These are phyloP conservation scores for Tachina grossa DNA, from an alignment of 2,888 invertebrate species.

Conservation along the genomic window DNA sequence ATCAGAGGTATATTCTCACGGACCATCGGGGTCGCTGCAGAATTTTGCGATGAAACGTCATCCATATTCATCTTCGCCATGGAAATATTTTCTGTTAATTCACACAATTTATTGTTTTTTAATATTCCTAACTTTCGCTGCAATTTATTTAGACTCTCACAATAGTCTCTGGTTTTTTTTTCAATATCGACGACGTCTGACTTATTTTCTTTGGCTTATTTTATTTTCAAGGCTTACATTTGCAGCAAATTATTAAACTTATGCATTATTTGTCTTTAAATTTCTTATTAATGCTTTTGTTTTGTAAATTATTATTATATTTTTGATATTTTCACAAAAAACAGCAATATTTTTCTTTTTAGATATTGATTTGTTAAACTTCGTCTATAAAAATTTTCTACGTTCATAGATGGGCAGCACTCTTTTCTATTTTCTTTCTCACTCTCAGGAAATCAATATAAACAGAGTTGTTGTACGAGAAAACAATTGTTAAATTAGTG, in stretches of 20 bases:
- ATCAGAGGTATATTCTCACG: constrained; percentile 89
- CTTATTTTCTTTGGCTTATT: constrained; percentile 36
- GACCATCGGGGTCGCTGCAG: constrained; percentile 83
- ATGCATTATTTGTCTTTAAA: background rate
- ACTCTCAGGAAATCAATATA: constrained; percentile 42
- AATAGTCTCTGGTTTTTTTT: constrained; percentile 16
- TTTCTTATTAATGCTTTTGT: background rate
- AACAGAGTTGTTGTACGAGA: constrained; percentile 41
- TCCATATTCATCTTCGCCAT: constrained; percentile 78
- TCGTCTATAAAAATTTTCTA: constrained; percentile 59
- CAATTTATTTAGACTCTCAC: constrained; percentile 5
- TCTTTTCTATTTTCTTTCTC: constrained; percentile 29
- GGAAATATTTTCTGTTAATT: constrained; percentile 61
- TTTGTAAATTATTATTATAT: constrained; percentile 7
- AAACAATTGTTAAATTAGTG: background rate
- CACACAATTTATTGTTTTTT: constrained; percentile 63
- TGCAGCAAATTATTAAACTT: background rate
- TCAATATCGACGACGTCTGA: background rate
- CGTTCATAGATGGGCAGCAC: constrained; percentile 60
- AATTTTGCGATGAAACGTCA: constrained; percentile 82
- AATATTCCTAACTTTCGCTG: background rate
- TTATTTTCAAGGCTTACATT: constrained; percentile 37
- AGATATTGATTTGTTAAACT: constrained; percentile 40
- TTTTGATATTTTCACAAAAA: constrained; percentile 38
- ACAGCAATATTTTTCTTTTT: constrained; percentile 23